phyloP scores from a whole-genome alignment of 64 coral and sea anemone species.

The Trachythela sp. region DNA sequence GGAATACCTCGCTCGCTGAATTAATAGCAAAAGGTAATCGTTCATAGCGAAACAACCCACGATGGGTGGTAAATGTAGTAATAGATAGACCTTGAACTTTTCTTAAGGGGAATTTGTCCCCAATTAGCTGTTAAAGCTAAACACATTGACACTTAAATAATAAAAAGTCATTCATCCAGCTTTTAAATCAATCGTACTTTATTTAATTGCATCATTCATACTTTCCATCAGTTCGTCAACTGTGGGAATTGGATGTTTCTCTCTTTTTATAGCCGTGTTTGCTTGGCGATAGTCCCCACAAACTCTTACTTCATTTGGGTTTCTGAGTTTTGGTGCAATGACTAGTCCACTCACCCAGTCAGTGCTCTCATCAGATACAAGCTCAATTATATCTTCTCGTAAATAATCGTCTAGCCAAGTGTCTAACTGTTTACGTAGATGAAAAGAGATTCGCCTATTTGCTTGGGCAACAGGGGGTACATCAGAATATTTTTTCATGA shows the following conservation, averaged over 20 bases:
- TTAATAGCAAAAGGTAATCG: background rate
- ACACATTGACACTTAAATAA: too few relatives aligned
- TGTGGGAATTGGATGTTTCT: background rate
- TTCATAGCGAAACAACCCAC: background rate
- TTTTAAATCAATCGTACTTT: background rate
- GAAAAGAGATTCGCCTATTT: constrained; percentile 24
- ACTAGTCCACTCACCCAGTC: too few relatives aligned
- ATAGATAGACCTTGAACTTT: background rate
- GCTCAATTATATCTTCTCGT: constrained; percentile 18
- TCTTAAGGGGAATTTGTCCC: background rate
- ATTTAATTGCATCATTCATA: background rate
- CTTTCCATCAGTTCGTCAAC: background rate
- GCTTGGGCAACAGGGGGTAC: too few relatives aligned
- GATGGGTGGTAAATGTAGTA: background rate
- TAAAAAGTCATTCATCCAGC: too few relatives aligned
- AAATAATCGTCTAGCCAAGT: constrained; percentile 40
- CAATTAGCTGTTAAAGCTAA: too few relatives aligned
- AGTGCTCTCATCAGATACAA: too few relatives aligned
- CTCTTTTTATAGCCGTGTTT: too few relatives aligned
- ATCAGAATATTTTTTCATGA: too few relatives aligned
- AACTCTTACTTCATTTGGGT: too few relatives aligned
- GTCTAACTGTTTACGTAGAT: constrained; percentile 29
- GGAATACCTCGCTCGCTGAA: too few relatives aligned
- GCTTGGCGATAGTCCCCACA: too few relatives aligned
- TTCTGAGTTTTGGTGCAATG: too few relatives aligned